phyloP scores from a whole-genome alignment of 2,888 invertebrate genomes.

The Acanthoscelides obtectus region DNA sequence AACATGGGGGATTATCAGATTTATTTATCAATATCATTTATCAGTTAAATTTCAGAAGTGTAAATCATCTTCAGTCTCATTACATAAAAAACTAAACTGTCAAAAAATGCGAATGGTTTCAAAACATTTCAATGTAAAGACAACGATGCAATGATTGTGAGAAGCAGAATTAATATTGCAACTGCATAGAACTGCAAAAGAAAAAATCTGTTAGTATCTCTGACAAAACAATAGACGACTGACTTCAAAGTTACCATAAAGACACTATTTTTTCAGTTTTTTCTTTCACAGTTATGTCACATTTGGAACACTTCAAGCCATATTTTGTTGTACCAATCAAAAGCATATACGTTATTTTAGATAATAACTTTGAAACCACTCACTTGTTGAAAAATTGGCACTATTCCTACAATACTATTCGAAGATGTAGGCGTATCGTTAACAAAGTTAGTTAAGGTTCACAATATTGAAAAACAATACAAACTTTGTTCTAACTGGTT shows the following conservation, averaged over 20 bases:
- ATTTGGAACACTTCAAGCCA: too few relatives aligned
- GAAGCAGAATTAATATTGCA: constrained; percentile 27
- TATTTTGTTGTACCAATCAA: too few relatives aligned
- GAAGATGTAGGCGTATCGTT: too few relatives aligned
- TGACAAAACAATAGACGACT: constrained; percentile 8
- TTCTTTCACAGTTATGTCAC: constrained; percentile 1
- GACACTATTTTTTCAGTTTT: not conserved
- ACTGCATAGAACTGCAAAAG: constrained; percentile 33
- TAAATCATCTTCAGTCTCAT: not conserved
- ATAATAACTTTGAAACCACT: not conserved
- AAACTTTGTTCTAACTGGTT: too few relatives aligned
- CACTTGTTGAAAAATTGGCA: not conserved
- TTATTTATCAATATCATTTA: too few relatives aligned
- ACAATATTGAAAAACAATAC: too few relatives aligned
- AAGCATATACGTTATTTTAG: too few relatives aligned
- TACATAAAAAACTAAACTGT: not conserved
- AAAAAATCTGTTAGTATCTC: constrained; percentile 13
- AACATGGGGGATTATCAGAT: too few relatives aligned
- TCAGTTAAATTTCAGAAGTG: too few relatives aligned
- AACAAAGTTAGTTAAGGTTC: too few relatives aligned
- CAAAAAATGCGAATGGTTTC: not conserved
- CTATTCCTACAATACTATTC: not conserved
- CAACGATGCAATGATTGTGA: constrained; percentile 25
- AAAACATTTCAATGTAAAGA: not conserved
- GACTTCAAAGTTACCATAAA: constrained; percentile 3